Percentiles rank a stretch among this genome's conserved stretches.
phyloP scores from a whole-genome alignment of 2,888 invertebrate genomes.

The Geotrupes spiniger region DNA sequence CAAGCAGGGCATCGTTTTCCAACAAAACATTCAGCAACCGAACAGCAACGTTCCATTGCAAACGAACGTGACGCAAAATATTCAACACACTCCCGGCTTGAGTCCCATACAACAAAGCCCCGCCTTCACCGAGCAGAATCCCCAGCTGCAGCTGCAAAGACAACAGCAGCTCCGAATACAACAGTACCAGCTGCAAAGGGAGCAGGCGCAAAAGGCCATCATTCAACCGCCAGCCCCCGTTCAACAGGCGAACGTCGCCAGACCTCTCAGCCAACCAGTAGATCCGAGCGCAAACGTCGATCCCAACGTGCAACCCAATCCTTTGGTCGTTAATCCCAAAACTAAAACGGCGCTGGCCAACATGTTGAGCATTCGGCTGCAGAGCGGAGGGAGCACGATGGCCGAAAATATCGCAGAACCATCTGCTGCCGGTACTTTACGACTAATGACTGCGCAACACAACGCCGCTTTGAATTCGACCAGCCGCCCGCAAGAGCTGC shows the following conservation, averaged over 20 bases:
- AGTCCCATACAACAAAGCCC: slow-evolving; percentile 44
- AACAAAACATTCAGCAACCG: slow-evolving; percentile 31
- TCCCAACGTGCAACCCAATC: slow-evolving; percentile 42
- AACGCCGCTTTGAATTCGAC: slow-evolving; percentile 59
- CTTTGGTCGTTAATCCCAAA: slow-evolving; percentile 76
- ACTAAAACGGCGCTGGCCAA: slow-evolving; percentile 95
- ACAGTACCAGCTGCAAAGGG: slow-evolving; percentile 60
- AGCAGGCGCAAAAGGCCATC: slow-evolving; percentile 48
- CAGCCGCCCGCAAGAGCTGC: slow-evolving; percentile 52
- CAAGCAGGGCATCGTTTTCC: slow-evolving; percentile 46
- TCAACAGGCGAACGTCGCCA: slow-evolving; percentile 15
- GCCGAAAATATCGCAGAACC: slow-evolving; percentile 49
- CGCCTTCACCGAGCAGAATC: slow-evolving; percentile 39
- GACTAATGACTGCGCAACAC: slow-evolving; percentile 83
- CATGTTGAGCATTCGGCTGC: slow-evolving; percentile 82
- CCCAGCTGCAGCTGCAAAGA: slow-evolving; percentile 51
- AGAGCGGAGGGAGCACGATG: slow-evolving; percentile 52
- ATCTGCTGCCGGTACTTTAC: slow-evolving; percentile 66
- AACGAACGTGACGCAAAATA: slow-evolving; percentile 12
- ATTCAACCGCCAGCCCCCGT: slow-evolving; percentile 24
- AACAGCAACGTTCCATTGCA: slow-evolving; percentile 23
- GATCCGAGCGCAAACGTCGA: slow-evolving; percentile 23
- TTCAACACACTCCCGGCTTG: slow-evolving; percentile 39
- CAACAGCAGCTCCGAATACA: slow-evolving; percentile 60
- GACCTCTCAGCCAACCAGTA: slow-evolving; percentile 23